Conservation (phyloP, 2,797 vertebrate genomes). For the Etheostoma perlongum region DNA sequence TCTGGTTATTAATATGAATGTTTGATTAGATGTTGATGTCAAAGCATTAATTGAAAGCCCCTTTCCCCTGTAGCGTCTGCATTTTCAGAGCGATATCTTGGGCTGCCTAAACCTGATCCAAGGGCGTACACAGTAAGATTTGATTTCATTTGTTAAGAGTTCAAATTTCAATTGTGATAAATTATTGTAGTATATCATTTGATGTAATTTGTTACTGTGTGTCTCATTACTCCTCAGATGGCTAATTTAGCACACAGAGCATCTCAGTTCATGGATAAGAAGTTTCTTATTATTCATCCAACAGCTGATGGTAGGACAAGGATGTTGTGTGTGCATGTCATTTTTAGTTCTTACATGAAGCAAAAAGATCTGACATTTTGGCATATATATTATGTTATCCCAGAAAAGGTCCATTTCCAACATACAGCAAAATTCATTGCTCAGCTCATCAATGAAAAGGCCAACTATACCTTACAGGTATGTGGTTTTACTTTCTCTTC, state of each 20-base stretch:
- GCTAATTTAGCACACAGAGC: constrained; percentile 90
- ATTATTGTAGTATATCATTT: not conserved
- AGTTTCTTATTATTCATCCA: constrained; percentile 95
- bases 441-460: constrained; percentile 93
- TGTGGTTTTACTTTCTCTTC: not conserved
- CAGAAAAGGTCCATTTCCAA: constrained; percentile 99
- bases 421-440: constrained; percentile 96
- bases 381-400: not conserved
- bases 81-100: constrained; percentile 96
- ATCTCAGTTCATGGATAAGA: constrained; percentile 90
- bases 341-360: not conserved
- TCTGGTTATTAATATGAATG: not conserved
- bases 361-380: not conserved
- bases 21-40: not conserved
- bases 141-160: not conserved
- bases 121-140: constrained; percentile 90
- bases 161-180: not conserved
- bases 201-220: not conserved
- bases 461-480: constrained; percentile 99
- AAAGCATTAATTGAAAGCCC: constrained; percentile 7
- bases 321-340: not conserved
- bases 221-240: constrained; percentile 80
- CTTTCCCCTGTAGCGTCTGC: constrained; percentile 89
- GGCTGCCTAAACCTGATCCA: constrained; percentile 91
- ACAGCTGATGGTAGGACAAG: constrained; percentile 92